phyloP scores from a whole-genome alignment of 2,797 vertebrate genomes.

The Garrulus glandarius region DNA sequence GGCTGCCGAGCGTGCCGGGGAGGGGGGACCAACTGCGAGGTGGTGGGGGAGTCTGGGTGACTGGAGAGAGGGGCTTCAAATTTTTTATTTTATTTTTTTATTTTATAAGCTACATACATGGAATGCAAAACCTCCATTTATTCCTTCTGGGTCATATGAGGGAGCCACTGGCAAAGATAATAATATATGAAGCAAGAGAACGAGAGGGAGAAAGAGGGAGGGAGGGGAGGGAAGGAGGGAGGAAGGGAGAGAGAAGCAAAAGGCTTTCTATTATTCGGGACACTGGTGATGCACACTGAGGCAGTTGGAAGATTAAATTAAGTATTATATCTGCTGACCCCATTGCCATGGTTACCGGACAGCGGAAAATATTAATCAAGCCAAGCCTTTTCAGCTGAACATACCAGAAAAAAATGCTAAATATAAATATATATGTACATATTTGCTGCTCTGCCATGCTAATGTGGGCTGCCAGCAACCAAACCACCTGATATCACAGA shows the following conservation, averaged over 20 bases:
- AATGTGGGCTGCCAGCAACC: slow-evolving; percentile 44
- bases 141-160: slow-evolving; percentile 75
- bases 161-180: slow-evolving; percentile 76
- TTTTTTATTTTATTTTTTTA: background rate
- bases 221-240: slow-evolving; percentile 65
- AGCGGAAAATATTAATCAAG: slow-evolving; percentile 99
- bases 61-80: background rate
- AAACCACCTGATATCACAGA: slow-evolving; percentile 44
- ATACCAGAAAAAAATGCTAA: slow-evolving; percentile 76
- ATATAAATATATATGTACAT: slow-evolving; percentile 78
- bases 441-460: slow-evolving; percentile 50
- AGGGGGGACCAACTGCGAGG: background rate
- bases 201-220: slow-evolving; percentile 70
- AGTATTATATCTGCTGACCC: slow-evolving; percentile 99
- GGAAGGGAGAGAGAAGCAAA: slow-evolving; percentile 79
- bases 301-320: slow-evolving; percentile 99
- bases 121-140: slow-evolving; percentile 55
- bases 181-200: slow-evolving; percentile 77
- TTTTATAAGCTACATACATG: slow-evolving; percentile 58
- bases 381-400: slow-evolving; percentile 81
- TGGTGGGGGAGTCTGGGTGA: slow-evolving; percentile 11
- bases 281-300: slow-evolving; percentile 93
- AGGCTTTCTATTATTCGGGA: slow-evolving; percentile 92
- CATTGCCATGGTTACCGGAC: slow-evolving; percentile 99
- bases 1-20: slow-evolving; percentile 55